Conservation (phyloP, 2,888 invertebrate species). For the Epirrhoe tristata region DNA sequence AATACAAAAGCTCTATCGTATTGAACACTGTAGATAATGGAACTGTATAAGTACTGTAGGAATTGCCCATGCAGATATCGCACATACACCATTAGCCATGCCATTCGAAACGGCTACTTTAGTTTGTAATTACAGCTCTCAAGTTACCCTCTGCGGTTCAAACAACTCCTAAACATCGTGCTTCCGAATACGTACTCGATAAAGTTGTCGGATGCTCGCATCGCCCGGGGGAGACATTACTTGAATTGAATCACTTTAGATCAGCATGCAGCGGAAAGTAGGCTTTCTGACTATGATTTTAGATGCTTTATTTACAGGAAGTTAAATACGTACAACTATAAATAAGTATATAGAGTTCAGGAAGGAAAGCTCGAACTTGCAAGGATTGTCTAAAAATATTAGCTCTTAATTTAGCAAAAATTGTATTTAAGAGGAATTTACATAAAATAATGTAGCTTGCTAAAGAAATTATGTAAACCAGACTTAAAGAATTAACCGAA, state of each 20-base stretch:
- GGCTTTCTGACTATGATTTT: neutral
- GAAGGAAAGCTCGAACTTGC: too few species aligned
- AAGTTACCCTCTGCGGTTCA: constrained; percentile 43
- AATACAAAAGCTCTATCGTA: too few species aligned
- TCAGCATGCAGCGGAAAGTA: neutral
- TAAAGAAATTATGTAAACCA: too few species aligned
- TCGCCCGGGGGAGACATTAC: constrained; percentile 58
- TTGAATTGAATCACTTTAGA: constrained; percentile 2
- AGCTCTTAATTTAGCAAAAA: too few species aligned
- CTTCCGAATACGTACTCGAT: constrained; percentile 57
- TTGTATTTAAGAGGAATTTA: too few species aligned
- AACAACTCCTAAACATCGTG: constrained; percentile 49
- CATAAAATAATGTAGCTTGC: too few species aligned
- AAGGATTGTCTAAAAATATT: too few species aligned
- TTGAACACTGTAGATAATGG: too few species aligned
- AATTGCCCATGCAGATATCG: neutral
- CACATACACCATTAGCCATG: constrained; percentile 19
- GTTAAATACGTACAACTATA: neutral
- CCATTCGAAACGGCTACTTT: constrained; percentile 32
- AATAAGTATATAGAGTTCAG: too few species aligned
- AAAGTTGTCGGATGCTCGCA: constrained; percentile 59
- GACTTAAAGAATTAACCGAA: too few species aligned
- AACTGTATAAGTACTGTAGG: too few species aligned
- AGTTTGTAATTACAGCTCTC: constrained; percentile 43
- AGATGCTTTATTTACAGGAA: neutral